A percentile compares a stretch with the other conserved stretches of the same genome.
Conservation (phyloP, 1,140 invertebrate genomes). For the Orius insidiosus region DNA sequence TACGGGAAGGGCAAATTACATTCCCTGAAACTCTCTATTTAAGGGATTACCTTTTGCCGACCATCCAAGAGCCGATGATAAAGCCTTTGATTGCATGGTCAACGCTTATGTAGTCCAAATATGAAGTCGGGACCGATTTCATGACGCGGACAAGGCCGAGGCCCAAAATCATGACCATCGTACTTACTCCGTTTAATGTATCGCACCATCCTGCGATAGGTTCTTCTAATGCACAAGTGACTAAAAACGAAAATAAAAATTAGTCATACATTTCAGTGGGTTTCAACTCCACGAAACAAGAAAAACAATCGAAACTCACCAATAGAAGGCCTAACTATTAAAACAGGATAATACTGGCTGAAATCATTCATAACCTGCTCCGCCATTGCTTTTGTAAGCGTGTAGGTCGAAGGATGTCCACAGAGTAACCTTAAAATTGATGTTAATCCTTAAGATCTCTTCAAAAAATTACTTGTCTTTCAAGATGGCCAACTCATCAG, state of each 20-base stretch:
- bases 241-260: neutral
- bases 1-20: no score
- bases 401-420: conserved; percentile 5
- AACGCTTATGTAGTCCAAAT: conserved; percentile 4
- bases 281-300: neutral
- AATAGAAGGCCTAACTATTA: conserved; percentile 1
- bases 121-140: neutral
- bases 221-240: neutral
- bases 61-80: neutral
- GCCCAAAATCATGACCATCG: neutral
- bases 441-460: neutral
- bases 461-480: conserved; percentile 3
- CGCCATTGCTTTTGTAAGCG: neutral
- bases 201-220: conserved; percentile 1
- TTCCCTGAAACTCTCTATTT: no score
- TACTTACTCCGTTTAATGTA: neutral
- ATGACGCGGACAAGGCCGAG: neutral
- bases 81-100: neutral
- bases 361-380: conserved; percentile 1
- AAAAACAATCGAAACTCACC: neutral
- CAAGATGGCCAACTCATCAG: neutral
- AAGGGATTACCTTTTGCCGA: neutral
- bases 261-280: neutral
- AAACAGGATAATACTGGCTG: neutral
- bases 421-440: neutral